A percentile compares a stretch with the other conserved stretches of the same genome.
Conservation (phyloP, 1,140 invertebrate genomes). For the Geopemphigus sp. region DNA sequence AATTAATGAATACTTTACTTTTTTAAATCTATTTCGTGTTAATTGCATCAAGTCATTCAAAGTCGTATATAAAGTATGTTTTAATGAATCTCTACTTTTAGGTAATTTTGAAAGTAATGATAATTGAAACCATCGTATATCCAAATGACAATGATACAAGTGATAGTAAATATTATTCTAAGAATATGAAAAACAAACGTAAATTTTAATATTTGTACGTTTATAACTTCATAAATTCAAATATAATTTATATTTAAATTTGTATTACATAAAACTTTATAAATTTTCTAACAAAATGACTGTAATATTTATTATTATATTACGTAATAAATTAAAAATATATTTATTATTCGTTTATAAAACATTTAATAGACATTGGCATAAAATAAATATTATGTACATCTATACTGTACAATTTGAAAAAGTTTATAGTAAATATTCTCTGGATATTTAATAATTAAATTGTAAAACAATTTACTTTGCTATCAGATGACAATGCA, state of each 20-base stretch:
- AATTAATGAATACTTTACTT: constrained; percentile 24
- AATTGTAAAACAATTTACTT: neutral
- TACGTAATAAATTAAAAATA: no score
- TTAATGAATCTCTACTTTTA: constrained; percentile 30
- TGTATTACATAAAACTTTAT: no score
- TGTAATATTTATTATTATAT: no score
- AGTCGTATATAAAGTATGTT: neutral
- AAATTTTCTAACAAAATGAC: no score
- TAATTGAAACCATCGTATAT: constrained; percentile 36
- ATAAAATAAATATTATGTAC: neutral
- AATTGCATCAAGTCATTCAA: constrained; percentile 28
- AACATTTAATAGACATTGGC: neutral
- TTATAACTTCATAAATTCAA: neutral
- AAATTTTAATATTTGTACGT: no score
- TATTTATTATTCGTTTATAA: no score
- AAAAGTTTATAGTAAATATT: neutral
- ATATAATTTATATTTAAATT: neutral
- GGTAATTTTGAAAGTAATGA: constrained; percentile 11
- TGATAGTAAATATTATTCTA: constrained; percentile 42
- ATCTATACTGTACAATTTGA: neutral
- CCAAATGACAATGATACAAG: constrained; percentile 43
- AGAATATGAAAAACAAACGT: neutral
- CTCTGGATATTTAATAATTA: neutral
- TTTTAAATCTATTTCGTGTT: constrained; percentile 32
- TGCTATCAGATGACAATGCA: constrained; percentile 13